Evolutionary conservation across 2,113 vertebrate species (phyloP), one percentile per base, ranked within the genome.

Genomic region (Setophaga coronata): DNA sequence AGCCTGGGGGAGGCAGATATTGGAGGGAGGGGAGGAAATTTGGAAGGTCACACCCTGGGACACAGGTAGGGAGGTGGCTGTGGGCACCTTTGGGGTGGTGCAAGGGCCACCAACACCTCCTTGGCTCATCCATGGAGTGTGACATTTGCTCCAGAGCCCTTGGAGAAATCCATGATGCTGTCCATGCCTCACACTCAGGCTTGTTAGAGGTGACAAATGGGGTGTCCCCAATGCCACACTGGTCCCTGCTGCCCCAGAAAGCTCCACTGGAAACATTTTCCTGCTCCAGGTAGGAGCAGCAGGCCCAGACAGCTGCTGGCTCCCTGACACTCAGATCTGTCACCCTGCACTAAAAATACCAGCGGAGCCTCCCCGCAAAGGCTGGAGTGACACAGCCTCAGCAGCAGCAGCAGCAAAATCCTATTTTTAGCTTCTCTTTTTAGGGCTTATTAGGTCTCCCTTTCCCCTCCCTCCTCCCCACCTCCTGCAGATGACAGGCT

Each of bases 101-200:
- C 33, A 34, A 74, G 14, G 45, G 50, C 38, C 80, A 82, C 38
- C 80, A 53, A 4, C 83, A 58, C 21, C 40, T n/a, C 36, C 36
- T 26, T 28, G 74, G 70, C 33, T 82, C 71, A n/a, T 9, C 76
- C 53, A 9, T 0, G 21, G 58, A 66, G 28, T 6, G 6, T 2
- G 23, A 6, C 0, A 10, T 16, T 31, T 42, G 34, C 61, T 53
- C 36, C 69, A 70, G 33, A 60, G 24, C 29, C 29, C 53, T 47
- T 34, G 53, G n/a, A 60, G 60, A 18, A 2, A 33, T 4, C 65
- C 18, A 0, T 0, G 19, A 36, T 26, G 71, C 56, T 24, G 31
- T 7, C 29, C 14, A 1, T 10, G 70, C 74, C n/a, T 31, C 65
- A 74, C 31, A 29, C 15, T 50, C 8, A 1, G 47, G 34, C 5